Conservation (phyloP, 2,888 invertebrate genomes). For the Idaea straminata region DNA sequence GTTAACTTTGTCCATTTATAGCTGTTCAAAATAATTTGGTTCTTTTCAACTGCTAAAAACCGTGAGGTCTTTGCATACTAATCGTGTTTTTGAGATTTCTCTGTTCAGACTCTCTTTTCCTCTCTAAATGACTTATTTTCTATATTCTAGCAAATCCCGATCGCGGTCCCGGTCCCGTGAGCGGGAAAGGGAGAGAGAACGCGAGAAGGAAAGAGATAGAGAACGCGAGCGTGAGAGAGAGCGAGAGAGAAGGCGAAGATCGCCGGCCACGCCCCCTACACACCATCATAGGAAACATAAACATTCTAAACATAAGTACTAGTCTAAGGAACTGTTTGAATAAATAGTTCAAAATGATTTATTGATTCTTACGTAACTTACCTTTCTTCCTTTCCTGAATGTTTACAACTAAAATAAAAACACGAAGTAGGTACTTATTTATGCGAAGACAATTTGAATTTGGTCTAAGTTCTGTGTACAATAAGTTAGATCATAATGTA, state of each 20-base stretch:
- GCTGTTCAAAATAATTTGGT: no score
- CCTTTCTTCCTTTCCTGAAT: not conserved
- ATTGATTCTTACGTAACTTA: not conserved
- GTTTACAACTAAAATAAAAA: no score
- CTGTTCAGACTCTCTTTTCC: no score
- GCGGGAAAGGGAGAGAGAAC: conserved; percentile 42
- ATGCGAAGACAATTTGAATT: no score
- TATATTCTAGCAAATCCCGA: conserved; percentile 50
- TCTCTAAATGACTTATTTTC: conserved; percentile 2
- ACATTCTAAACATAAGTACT: conserved; percentile 72
- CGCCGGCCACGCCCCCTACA: conserved; percentile 65
- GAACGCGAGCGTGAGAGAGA: conserved; percentile 51
- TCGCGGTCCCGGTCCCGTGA: conserved; percentile 49
- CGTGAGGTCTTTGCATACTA: no score
- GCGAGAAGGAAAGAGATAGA: conserved; percentile 45
- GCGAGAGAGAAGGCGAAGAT: conserved; percentile 53
- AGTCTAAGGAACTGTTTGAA: not conserved
- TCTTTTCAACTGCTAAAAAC: no score
- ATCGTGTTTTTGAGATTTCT: no score
- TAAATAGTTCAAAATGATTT: not conserved
- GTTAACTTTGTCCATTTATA: no score
- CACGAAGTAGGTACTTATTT: no score
- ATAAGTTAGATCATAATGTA: no score
- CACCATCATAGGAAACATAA: conserved; percentile 71
- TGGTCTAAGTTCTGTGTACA: no score